A percentile compares a stretch with the other conserved stretches of the same genome.
Evolutionary conservation across 1,140 invertebrate genomes (phyloP).

Genomic region (Hycleus cichorii): DNA sequence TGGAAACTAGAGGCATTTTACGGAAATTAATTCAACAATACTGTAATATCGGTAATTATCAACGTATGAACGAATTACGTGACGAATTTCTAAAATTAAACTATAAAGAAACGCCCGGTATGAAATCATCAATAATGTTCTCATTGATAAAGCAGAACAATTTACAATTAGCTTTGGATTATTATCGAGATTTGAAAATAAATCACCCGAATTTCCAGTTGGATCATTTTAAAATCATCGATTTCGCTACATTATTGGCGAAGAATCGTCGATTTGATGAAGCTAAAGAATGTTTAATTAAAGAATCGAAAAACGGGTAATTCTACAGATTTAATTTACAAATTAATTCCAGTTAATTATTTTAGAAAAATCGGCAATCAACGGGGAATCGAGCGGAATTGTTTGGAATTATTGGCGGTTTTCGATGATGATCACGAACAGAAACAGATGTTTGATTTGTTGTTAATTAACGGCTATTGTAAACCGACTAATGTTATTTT

Average conservation of each 20-base stretch:
- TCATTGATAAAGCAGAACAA: slow-evolving; percentile 44
- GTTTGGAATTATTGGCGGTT: slow-evolving; percentile 37
- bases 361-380: neutral
- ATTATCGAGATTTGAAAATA: slow-evolving; percentile 43
- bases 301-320: slow-evolving; percentile 40
- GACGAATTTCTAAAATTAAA: slow-evolving; percentile 42
- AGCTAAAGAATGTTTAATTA: slow-evolving; percentile 44
- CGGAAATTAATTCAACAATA: slow-evolving; percentile 46
- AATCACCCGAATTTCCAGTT: slow-evolving; percentile 43
- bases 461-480: slow-evolving; percentile 44
- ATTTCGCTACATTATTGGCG: slow-evolving; percentile 47
- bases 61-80: slow-evolving; percentile 43
- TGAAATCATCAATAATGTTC: slow-evolving; percentile 48
- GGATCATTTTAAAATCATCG: slow-evolving; percentile 50
- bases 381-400: slow-evolving; percentile 44
- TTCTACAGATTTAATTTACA: neutral
- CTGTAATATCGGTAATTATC: slow-evolving; percentile 42
- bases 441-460: slow-evolving; percentile 42
- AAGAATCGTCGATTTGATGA: slow-evolving; percentile 41
- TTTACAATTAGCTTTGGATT: slow-evolving; percentile 42
- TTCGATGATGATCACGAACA: slow-evolving; percentile 31
- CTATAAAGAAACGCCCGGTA: slow-evolving; percentile 45
- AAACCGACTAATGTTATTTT: slow-evolving; percentile 42
- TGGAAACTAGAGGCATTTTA: slow-evolving; percentile 49
- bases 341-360: too few species aligned